These are phyloP conservation scores for Siderastrea siderea DNA, from an alignment of 92 coral and sea anemone genomes.

Conservation along the genomic window DNA sequence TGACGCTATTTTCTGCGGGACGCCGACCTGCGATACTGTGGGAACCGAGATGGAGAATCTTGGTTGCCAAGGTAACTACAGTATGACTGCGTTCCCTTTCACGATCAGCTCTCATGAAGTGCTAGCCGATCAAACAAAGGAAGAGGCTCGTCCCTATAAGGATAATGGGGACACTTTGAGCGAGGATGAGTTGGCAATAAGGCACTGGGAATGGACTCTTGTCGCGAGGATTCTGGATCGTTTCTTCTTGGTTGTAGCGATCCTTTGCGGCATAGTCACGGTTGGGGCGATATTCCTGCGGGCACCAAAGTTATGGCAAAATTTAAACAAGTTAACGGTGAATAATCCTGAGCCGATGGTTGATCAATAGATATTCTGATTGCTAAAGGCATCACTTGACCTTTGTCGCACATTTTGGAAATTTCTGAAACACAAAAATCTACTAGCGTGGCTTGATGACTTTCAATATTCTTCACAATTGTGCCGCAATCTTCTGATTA, in stretches of 20 bases:
- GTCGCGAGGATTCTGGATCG: slow-evolving; percentile 89
- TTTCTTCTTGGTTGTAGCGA: slow-evolving; percentile 79
- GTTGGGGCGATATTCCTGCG: slow-evolving; percentile 84
- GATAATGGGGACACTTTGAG: slow-evolving; percentile 65
- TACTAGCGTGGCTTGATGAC: no score
- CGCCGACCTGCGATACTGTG: not conserved
- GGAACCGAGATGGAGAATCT: slow-evolving; percentile 51
- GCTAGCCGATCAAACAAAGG: slow-evolving; percentile 15
- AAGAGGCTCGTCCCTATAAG: slow-evolving; percentile 37
- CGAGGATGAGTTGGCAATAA: slow-evolving; percentile 71
- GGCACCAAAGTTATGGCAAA: slow-evolving; percentile 75
- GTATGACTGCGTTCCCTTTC: slow-evolving; percentile 41
- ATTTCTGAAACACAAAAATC: no score
- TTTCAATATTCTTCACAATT: no score
- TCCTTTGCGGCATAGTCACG: slow-evolving; percentile 80
- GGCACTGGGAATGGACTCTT: slow-evolving; percentile 89
- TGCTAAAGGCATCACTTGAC: not conserved
- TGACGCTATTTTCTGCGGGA: slow-evolving; percentile 36
- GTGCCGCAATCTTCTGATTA: no score
- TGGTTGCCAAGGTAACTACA: slow-evolving; percentile 16
- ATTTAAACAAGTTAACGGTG: not conserved
- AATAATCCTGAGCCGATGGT: slow-evolving; percentile 30
- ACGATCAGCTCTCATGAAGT: slow-evolving; percentile 16
- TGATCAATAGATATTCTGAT: slow-evolving; percentile 4
- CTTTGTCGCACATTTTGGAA: no score